These are phyloP conservation scores for Chrysina gloriosa DNA, from an alignment of 2,888 invertebrate species.

Conservation along the genomic window DNA sequence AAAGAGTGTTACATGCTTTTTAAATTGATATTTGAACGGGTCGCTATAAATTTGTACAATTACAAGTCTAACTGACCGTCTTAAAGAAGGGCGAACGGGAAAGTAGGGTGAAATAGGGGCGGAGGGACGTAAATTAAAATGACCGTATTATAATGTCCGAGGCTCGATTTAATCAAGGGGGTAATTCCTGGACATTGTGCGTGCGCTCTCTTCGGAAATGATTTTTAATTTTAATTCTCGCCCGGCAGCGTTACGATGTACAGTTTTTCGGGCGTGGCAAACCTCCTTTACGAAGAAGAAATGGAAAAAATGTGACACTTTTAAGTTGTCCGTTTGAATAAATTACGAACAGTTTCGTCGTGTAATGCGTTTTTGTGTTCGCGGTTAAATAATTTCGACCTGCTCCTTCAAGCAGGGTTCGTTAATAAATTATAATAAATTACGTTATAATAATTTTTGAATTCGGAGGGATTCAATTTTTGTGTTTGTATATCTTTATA, in stretches of 20 bases:
- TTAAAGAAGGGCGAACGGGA: not conserved
- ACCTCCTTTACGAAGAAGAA: not conserved
- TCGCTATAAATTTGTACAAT: constrained; percentile 59
- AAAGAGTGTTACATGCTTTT: constrained; percentile 61
- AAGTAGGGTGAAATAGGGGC: not conserved
- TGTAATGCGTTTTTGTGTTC: not conserved
- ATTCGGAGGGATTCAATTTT: not conserved
- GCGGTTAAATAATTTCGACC: constrained; percentile 4
- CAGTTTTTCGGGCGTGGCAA: not conserved
- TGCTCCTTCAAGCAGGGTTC: not conserved
- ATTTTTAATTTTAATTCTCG: constrained; percentile 31
- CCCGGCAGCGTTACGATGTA: not conserved
- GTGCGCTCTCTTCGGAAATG: constrained; percentile 10
- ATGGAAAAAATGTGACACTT: constrained; percentile 24
- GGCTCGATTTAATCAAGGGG: constrained; percentile 9
- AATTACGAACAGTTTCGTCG: constrained; percentile 6
- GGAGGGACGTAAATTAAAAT: constrained; percentile 57
- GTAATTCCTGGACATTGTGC: constrained; percentile 20
- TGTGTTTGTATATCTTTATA: not conserved
- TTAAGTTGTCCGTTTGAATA: constrained; percentile 31
- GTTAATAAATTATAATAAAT: constrained; percentile 32
- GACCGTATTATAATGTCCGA: constrained; percentile 56
- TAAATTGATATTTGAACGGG: constrained; percentile 58
- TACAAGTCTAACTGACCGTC: constrained; percentile 32
- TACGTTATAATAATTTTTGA: constrained; percentile 28